Evolutionary conservation across 2,888 invertebrate genomes (phyloP).

Genomic region (Nematopogon swammerdamellus): DNA sequence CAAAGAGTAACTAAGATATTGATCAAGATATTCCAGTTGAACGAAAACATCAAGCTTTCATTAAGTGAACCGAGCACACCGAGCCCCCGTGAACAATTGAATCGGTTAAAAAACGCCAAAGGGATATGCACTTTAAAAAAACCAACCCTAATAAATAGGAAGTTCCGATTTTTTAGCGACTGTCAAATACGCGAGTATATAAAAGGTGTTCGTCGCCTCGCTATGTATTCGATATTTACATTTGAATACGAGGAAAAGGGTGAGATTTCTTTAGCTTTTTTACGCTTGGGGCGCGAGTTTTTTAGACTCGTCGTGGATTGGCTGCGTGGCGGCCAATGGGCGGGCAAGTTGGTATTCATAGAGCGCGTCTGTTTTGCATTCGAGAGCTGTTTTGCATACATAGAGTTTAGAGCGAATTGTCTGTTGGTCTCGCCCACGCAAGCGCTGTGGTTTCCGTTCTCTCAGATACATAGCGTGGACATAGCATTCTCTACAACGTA

Average conservation of each 20-base stretch:
- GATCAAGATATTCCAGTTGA: too few species aligned
- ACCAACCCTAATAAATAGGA: not conserved
- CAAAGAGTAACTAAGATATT: too few species aligned
- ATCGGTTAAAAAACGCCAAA: not conserved
- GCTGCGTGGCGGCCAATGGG: conserved; percentile 8
- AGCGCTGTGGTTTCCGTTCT: not conserved
- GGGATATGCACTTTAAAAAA: not conserved
- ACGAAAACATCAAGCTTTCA: too few species aligned
- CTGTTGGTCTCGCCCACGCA: not conserved
- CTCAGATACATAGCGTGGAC: too few species aligned
- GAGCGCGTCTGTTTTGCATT: not conserved
- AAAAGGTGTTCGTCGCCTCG: not conserved
- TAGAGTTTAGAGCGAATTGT: not conserved
- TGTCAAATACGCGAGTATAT: not conserved
- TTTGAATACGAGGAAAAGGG: not conserved
- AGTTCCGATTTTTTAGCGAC: not conserved
- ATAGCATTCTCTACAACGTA: too few species aligned
- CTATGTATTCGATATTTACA: not conserved
- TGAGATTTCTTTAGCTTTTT: conserved; percentile 7
- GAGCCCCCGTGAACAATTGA: not conserved
- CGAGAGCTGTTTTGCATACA: not conserved
- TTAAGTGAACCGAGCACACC: not conserved
- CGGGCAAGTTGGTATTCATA: not conserved
- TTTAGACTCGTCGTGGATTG: conserved; percentile 10
- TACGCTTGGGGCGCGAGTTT: conserved; percentile 8